Conservation (phyloP, 2,888 invertebrate species). For the Gymnoscelis rufifasciata region DNA sequence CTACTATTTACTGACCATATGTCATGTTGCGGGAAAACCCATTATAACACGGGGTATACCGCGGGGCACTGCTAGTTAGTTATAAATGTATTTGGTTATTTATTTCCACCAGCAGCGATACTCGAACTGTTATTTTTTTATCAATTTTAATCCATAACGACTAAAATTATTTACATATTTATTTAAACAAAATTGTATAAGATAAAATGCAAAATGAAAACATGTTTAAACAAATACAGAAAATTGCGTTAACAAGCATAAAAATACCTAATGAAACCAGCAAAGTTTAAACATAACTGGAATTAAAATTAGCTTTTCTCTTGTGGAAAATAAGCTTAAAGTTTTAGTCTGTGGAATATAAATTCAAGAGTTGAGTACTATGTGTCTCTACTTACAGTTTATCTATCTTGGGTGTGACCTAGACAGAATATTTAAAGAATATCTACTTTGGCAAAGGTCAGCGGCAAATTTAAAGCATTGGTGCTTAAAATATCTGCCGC, state of each 20-base stretch:
- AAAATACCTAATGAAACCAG: neutral
- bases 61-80: no score
- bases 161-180: no score
- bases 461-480: neutral
- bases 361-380: slow-evolving; percentile 3
- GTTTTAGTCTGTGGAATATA: slow-evolving; percentile 1
- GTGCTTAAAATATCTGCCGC: neutral
- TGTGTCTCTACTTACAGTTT: neutral
- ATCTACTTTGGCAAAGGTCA: neutral
- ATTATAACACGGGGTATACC: no score
- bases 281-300: neutral
- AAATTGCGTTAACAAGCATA: neutral
- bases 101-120: no score
- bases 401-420: neutral
- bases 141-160: no score
- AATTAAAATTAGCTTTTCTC: slow-evolving; percentile 9
- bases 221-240: neutral
- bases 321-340: slow-evolving; percentile 4
- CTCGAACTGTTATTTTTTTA: no score
- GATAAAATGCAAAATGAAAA: no score
- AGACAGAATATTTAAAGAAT: slow-evolving; percentile 1
- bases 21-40: no score
- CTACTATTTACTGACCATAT: no score
- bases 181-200: no score
- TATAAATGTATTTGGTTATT: no score